Conservation (phyloP, 2,888 invertebrate species). For the Aleiodes testaceus region DNA sequence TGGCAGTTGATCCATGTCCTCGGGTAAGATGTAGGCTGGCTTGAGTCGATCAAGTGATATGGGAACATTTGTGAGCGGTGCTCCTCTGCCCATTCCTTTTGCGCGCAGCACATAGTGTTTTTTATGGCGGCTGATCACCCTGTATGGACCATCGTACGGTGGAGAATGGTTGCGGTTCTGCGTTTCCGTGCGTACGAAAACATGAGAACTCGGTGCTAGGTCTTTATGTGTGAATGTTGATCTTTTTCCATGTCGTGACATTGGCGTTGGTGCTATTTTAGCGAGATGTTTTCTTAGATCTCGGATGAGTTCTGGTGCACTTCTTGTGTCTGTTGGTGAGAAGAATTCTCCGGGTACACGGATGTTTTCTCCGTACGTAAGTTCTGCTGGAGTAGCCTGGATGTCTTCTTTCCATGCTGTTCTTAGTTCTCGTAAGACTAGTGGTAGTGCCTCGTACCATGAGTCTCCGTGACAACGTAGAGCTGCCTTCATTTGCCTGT, state of each 20-base stretch:
- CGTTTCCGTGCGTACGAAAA: background rate
- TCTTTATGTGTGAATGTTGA: background rate
- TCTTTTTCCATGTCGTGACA: background rate
- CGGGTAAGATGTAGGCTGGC: background rate
- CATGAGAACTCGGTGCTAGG: background rate
- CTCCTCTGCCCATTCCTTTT: background rate
- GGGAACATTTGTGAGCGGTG: background rate
- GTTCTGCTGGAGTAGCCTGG: too few species aligned
- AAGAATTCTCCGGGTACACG: too few species aligned
- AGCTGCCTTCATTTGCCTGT: constrained; percentile 23
- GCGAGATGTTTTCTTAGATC: background rate
- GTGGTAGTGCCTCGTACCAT: background rate
- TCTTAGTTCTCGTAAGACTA: background rate
- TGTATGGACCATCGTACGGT: background rate
- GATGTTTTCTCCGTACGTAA: too few species aligned
- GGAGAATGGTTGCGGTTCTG: background rate
- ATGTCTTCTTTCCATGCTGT: too few species aligned
- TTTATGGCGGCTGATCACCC: background rate
- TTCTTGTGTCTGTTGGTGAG: too few species aligned
- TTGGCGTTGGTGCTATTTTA: background rate
- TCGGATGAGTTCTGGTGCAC: background rate
- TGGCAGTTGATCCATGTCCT: background rate
- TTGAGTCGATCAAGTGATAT: background rate
- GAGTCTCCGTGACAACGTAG: background rate
- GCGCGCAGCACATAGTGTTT: background rate